Percentiles rank a stretch among this genome's conserved stretches.
Evolutionary conservation across 2,888 invertebrate species (phyloP).

Genomic region (Andrena haemorrhoa): DNA sequence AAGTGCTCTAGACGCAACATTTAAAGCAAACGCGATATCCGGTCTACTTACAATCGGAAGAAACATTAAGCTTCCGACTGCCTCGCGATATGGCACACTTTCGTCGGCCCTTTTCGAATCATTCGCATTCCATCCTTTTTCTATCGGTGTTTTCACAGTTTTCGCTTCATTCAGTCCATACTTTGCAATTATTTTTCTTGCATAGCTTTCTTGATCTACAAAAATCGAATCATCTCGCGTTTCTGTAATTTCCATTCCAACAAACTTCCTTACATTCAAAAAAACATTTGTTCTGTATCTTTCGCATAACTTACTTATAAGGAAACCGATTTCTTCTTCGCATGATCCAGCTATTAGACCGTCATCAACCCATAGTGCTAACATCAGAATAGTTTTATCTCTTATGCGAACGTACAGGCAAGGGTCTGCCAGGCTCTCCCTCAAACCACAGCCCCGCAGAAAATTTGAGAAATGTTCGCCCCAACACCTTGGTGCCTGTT

Average conservation of each 20-base stretch:
- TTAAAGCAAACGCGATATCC: constrained; percentile 7
- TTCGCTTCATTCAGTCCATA: not conserved
- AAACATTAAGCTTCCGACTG: not conserved
- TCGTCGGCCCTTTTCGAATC: not conserved
- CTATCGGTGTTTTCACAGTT: not conserved
- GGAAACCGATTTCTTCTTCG: not conserved
- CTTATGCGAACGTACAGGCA: not conserved
- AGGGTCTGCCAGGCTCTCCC: not conserved
- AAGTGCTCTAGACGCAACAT: not conserved
- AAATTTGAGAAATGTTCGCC: not conserved
- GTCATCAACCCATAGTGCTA: constrained; percentile 3
- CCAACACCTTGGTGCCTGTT: constrained; percentile 18
- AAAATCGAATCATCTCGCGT: not conserved
- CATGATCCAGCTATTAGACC: constrained; percentile 1
- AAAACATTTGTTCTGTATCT: not conserved
- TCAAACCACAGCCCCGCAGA: not conserved
- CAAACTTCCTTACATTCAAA: too few species aligned
- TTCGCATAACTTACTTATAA: not conserved
- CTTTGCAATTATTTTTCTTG: not conserved
- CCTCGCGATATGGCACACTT: constrained; percentile 4
- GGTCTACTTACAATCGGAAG: not conserved
- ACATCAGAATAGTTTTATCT: not conserved
- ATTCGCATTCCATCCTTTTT: not conserved
- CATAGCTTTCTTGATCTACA: not conserved
- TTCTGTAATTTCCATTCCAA: too few species aligned